These are phyloP conservation scores for Eulemur macaco DNA, from an alignment of 2,113 vertebrate species.

Conservation along the genomic window DNA sequence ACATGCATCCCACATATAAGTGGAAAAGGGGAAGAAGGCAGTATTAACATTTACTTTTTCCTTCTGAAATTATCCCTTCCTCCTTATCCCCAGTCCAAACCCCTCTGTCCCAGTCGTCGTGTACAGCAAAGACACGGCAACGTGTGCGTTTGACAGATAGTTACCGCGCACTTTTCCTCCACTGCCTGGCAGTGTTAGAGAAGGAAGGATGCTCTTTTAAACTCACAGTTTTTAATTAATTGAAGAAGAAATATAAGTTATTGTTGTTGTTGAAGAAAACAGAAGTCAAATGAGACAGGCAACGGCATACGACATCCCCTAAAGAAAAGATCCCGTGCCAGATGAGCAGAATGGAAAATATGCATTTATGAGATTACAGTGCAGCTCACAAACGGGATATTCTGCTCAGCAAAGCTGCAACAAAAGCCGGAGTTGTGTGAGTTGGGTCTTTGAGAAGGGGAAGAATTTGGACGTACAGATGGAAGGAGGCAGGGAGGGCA, in stretches of 20 bases:
- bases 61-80: background rate
- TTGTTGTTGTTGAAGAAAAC: background rate
- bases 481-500: background rate
- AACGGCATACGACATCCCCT: background rate
- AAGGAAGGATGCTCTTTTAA: background rate
- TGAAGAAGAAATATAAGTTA: background rate
- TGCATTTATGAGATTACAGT: background rate
- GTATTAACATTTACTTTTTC: background rate
- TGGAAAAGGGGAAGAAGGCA: background rate
- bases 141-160: no score
- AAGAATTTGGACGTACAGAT: background rate
- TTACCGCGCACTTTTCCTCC: accelerated
- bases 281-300: background rate
- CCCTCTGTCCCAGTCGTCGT: background rate
- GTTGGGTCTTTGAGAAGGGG: background rate
- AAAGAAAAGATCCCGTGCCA: accelerated
- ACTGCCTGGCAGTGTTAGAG: accelerated
- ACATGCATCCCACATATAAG: accelerated
- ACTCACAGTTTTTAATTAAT: background rate
- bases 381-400: background rate
- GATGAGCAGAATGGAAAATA: background rate
- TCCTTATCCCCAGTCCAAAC: background rate
- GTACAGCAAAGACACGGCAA: background rate
- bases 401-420: background rate
- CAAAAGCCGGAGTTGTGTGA: background rate